Base-by-base conservation (phyloP, 2,113 vertebrate species). In the Muntiacus reevesi region DNA sequence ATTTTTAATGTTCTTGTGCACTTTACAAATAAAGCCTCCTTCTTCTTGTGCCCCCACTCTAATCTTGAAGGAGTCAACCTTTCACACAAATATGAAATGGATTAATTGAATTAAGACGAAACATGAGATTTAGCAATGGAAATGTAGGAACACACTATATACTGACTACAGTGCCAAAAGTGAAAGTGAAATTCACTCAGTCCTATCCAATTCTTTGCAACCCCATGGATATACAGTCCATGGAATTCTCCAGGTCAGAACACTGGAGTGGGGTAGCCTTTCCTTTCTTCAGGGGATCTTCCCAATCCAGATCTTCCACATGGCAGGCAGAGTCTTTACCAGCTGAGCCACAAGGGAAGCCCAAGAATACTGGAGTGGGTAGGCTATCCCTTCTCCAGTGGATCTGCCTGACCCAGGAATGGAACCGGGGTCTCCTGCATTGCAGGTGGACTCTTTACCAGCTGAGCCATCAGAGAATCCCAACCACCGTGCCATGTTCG, bases 391-490 rank as follows among this genome's bases (percentile, higher is more conserved):
- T 19, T n/a, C 33, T 67, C 16, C 62, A 19, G 62, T 10, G 16
- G 62, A n/a, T 67, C 62, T 67, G 17, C 33, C 2, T 7, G 8
- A 67, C 62, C 16, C 62, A 67, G 62, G 62, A n/a, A n/a, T n/a
- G 1, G 0, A n/a, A n/a, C 62, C 8, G 0, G 33, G 5, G 62
- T n/a, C 16, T n/a, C 62, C 16, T 67, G 33, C 33, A n/a, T 19
- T 19, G 16, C 33, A 67, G 16, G 30, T 0, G 0, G 16, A 67
- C n/a, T 67, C 33, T 67, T n/a, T 19, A 67, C 16, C 62, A 67
- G 5, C 62, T 67, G 62, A 67, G 62, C 33, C 1, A 2, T 67
- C 16, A 10, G 33, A 8, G 62, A 67, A 17, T 8, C 28, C 62
- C 27, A n/a, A 5, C 16, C 19, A 19, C 33, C 76, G 6, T 13